These are phyloP conservation scores for Sebastes nivosus DNA, from an alignment of 2,797 vertebrate genomes.

Conservation along the genomic window DNA sequence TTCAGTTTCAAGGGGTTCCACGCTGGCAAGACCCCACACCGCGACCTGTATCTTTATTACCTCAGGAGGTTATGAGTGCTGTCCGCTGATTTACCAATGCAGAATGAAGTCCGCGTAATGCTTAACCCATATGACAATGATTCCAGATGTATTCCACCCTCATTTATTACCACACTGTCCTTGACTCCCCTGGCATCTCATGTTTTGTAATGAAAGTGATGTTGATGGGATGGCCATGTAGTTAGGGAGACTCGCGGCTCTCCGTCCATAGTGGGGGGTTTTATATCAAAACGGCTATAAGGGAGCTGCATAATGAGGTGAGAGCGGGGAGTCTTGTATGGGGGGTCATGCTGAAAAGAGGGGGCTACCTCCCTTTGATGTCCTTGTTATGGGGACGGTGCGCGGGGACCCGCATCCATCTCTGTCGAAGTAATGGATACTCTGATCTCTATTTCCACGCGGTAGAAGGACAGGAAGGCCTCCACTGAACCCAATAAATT, in stretches of 20 bases:
- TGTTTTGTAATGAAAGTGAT: constrained; percentile 91
- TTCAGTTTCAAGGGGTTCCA: constrained; percentile 56
- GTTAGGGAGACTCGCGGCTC: constrained; percentile 82
- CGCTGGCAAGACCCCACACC: constrained; percentile 69
- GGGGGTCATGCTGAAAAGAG: constrained; percentile 86
- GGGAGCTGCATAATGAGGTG: constrained; percentile 89
- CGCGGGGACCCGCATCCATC: constrained; percentile 85
- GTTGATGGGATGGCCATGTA: constrained; percentile 88
- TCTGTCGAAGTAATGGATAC: constrained; percentile 89
- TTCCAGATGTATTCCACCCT: constrained; percentile 89
- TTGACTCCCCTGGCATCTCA: constrained; percentile 88
- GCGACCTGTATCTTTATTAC: constrained; percentile 86
- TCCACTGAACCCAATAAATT: constrained; percentile 91
- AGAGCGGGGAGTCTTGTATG: constrained; percentile 84
- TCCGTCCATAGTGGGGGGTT: constrained; percentile 83
- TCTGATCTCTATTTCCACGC: constrained; percentile 89
- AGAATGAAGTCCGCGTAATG: constrained; percentile 86
- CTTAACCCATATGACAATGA: constrained; percentile 88
- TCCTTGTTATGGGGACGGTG: constrained; percentile 87
- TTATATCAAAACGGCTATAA: constrained; percentile 89
- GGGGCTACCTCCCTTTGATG: constrained; percentile 87
- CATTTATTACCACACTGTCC: constrained; percentile 89
- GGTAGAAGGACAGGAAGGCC: constrained; percentile 88
- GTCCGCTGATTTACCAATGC: constrained; percentile 88
- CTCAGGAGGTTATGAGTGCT: constrained; percentile 82